Conservation (phyloP, 2,113 vertebrate species). For the Protobothrops mucrosquamatus region DNA sequence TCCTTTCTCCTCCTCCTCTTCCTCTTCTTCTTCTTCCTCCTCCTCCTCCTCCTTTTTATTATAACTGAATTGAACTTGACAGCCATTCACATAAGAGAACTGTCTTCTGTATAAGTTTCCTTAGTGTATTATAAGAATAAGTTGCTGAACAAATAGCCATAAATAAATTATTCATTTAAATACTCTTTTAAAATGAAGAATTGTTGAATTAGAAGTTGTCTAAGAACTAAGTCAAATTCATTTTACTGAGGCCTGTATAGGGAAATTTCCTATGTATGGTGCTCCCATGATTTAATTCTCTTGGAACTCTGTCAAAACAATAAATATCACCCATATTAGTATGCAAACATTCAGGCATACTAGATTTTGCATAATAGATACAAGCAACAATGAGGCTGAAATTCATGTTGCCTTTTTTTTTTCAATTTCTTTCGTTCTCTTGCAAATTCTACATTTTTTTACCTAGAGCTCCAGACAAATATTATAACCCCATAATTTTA, state of each 20-base stretch:
- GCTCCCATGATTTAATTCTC: background rate
- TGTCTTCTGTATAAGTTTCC: background rate
- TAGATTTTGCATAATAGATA: background rate
- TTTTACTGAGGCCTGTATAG: background rate
- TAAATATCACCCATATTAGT: background rate
- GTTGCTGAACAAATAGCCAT: background rate
- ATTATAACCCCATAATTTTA: background rate
- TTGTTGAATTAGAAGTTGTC: background rate
- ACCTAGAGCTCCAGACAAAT: background rate
- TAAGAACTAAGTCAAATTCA: background rate
- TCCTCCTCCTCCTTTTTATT: background rate
- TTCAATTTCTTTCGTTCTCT: background rate
- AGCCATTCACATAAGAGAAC: background rate
- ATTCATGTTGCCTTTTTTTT: background rate
- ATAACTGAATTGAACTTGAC: background rate
- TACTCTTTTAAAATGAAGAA: background rate
- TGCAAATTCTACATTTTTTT: background rate
- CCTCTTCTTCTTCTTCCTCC: background rate
- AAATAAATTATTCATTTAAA: background rate
- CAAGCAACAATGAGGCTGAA: background rate
- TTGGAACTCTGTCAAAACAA: background rate
- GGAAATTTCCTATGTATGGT: background rate
- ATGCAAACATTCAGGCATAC: background rate
- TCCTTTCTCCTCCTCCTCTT: no score
- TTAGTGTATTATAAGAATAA: background rate